A percentile compares a stretch with the other conserved stretches of the same genome.
Conservation (phyloP, 1,140 invertebrate species). For the Himalopsyche phryganea region DNA sequence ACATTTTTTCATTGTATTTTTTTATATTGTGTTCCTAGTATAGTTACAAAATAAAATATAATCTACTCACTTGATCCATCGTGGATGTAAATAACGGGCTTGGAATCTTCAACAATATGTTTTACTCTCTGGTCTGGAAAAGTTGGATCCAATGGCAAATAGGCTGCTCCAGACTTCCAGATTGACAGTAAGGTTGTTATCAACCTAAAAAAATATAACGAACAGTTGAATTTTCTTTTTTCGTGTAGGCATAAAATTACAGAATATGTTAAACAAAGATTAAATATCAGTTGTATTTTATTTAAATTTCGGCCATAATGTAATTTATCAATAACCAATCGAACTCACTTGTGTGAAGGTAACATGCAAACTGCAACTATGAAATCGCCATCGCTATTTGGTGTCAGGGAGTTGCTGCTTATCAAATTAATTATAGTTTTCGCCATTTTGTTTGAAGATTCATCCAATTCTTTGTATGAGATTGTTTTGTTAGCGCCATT, state of each 20-base stretch:
- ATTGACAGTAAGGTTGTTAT: conserved; percentile 67
- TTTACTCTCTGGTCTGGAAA: conserved; percentile 71
- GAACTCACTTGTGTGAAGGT: conserved; percentile 62
- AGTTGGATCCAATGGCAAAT: conserved; percentile 74
- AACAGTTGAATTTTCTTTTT: no score
- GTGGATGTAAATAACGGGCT: conserved; percentile 66
- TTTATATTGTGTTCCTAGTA: no score
- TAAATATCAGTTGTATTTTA: no score
- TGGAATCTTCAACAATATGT: conserved; percentile 73
- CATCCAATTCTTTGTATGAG: conserved; percentile 57
- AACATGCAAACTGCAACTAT: conserved; percentile 74
- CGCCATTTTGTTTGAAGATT: conserved; percentile 58
- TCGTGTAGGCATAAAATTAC: no score
- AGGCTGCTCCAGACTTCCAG: conserved; percentile 78
- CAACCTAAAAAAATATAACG: conserved; percentile 47
- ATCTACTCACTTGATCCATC: conserved; percentile 53
- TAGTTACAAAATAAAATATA: no score
- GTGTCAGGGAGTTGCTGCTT: conserved; percentile 27
- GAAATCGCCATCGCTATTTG: conserved; percentile 62
- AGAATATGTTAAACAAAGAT: no score
- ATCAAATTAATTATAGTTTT: conserved; percentile 50
- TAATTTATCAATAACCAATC: no score
- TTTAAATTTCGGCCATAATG: no score
- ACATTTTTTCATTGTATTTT: no score
- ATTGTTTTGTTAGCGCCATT: conserved; percentile 47